These are phyloP conservation scores for Drepana arcuata DNA, from an alignment of 1,140 invertebrate genomes.

Conservation along the genomic window DNA sequence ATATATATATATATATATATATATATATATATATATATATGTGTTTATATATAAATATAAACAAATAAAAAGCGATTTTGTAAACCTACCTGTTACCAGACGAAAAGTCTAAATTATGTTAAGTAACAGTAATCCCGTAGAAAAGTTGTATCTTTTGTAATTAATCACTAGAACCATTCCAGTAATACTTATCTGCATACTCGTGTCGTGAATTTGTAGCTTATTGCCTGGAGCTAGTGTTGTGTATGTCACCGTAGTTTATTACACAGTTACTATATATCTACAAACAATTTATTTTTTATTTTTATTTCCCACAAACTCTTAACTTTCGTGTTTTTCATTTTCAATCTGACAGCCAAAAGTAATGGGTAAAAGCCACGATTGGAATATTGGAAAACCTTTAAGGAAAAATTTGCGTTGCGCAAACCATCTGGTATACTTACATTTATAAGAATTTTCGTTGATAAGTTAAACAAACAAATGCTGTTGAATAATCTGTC, in stretches of 20 bases:
- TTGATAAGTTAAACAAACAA: slow-evolving; percentile 14
- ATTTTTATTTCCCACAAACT: neutral
- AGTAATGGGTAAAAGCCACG: too few species aligned
- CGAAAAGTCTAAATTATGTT: neutral
- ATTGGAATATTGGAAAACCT: neutral
- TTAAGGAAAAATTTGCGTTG: neutral
- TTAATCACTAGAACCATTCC: slow-evolving; percentile 44
- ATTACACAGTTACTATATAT: too few species aligned
- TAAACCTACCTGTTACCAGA: too few species aligned
- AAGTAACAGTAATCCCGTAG: neutral
- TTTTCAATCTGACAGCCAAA: too few species aligned
- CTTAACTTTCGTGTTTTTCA: neutral
- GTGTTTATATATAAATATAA: too few species aligned
- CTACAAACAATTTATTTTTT: too few species aligned
- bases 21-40: too few species aligned
- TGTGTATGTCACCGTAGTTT: too few species aligned
- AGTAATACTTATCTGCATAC: slow-evolving; percentile 31
- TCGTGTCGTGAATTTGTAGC: slow-evolving; percentile 44
- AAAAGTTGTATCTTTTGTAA: slow-evolving; percentile 10
- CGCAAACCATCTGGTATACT: neutral
- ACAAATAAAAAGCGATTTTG: too few species aligned
- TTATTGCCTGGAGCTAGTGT: too few species aligned
- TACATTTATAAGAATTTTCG: slow-evolving; percentile 1
- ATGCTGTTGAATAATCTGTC: slow-evolving; percentile 25
- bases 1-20: too few species aligned